A percentile compares a stretch with the other conserved stretches of the same genome.
Evolutionary conservation across 2,113 vertebrate genomes (phyloP).

Genomic region (Cebidichthys violaceus): DNA sequence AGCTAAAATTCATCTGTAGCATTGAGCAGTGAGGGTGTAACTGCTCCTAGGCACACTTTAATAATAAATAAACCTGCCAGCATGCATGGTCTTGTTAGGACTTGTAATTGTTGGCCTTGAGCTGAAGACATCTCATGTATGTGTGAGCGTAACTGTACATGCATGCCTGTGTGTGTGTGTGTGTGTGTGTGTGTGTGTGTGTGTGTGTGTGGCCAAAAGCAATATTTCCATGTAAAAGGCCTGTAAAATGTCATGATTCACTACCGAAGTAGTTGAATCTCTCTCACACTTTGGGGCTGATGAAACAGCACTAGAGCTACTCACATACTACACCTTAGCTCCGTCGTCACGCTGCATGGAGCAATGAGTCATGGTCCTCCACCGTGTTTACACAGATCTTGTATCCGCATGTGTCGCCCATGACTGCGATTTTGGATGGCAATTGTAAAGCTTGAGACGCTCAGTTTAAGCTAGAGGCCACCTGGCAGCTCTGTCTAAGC

Average conservation of each 20-base stretch:
- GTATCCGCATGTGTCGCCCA: background rate
- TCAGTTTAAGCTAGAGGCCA: slow-evolving; percentile 1
- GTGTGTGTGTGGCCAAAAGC: background rate
- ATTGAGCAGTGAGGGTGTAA: background rate
- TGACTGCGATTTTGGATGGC: slow-evolving; percentile 6
- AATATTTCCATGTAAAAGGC: background rate
- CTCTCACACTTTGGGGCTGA: background rate
- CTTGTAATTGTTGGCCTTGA: background rate
- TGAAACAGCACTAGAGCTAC: background rate
- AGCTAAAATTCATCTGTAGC: background rate
- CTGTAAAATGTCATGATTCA: background rate
- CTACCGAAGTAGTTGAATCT: background rate
- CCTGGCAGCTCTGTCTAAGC: background rate
- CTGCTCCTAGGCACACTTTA: background rate
- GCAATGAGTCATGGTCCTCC: slow-evolving; percentile 6
- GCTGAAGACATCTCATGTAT: background rate
- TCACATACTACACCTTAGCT: background rate
- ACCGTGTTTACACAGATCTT: background rate
- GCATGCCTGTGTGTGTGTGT: background rate
- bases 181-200: too few relatives aligned
- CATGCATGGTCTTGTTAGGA: background rate
- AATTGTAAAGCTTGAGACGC: background rate
- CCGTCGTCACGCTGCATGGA: background rate
- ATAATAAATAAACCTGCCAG: slow-evolving; percentile 6
- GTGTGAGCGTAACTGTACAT: background rate